Conservation (phyloP, 2,888 invertebrate species). For the Plutella xylostella region DNA sequence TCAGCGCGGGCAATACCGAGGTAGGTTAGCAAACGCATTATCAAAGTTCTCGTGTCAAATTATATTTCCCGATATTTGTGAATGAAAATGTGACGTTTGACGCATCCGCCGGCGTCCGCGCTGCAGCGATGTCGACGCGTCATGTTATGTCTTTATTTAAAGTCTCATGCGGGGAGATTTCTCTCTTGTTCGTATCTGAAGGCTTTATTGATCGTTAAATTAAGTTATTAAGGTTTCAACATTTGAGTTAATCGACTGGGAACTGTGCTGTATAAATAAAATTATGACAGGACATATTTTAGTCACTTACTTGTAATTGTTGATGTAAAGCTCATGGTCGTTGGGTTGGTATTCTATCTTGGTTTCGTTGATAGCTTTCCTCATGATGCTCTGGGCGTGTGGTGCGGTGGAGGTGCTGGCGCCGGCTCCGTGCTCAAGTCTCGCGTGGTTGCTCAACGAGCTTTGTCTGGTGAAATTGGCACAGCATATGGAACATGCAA, state of each 20-base stretch:
- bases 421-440: constrained; percentile 52
- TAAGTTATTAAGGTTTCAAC: too few relatives aligned
- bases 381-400: too few relatives aligned
- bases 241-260: too few relatives aligned
- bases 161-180: constrained; percentile 3
- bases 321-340: too few relatives aligned
- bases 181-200: background rate
- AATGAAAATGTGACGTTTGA: constrained; percentile 54
- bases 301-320: too few relatives aligned
- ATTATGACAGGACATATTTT: too few relatives aligned
- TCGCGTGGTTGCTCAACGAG: constrained; percentile 73
- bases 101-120: too few relatives aligned
- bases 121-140: too few relatives aligned
- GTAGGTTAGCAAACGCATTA: constrained; percentile 27
- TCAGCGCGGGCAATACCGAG: constrained; percentile 41
- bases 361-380: too few relatives aligned
- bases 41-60: constrained; percentile 55
- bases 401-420: too few relatives aligned
- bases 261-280: too few relatives aligned
- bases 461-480: constrained; percentile 75
- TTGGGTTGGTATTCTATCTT: too few relatives aligned
- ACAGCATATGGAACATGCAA: constrained; percentile 72
- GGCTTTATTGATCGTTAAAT: constrained; percentile 4
- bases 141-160: background rate
- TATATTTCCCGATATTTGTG: constrained; percentile 60